These are phyloP conservation scores for Lipotes vexillifer DNA, from an alignment of 2,113 vertebrate genomes.

Conservation along the genomic window DNA sequence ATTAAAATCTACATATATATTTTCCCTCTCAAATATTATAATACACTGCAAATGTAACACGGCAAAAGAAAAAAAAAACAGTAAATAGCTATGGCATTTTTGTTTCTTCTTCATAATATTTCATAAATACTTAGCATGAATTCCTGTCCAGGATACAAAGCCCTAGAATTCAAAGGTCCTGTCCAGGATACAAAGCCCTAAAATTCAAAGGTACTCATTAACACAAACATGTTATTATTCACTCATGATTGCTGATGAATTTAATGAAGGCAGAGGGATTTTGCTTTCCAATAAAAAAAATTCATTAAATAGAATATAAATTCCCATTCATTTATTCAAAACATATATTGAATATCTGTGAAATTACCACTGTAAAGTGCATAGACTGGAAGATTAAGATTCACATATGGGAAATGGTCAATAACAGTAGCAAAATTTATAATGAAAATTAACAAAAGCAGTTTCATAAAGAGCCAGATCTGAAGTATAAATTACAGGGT, in stretches of 20 bases:
- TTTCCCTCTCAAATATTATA: background rate
- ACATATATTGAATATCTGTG: background rate
- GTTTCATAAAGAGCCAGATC: background rate
- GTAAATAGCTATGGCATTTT: background rate
- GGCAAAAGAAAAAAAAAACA: background rate
- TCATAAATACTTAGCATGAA: slow-evolving; percentile 14
- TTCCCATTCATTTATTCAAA: background rate
- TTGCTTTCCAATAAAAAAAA: background rate
- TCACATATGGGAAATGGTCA: background rate
- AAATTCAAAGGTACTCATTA: background rate
- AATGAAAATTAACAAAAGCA: background rate
- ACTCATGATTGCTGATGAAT: background rate
- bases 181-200: background rate
- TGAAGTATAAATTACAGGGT: background rate
- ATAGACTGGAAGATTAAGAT: background rate
- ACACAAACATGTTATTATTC: background rate
- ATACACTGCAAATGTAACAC: background rate
- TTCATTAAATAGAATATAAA: background rate
- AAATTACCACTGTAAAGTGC: background rate
- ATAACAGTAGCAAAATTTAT: background rate
- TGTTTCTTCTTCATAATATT: background rate
- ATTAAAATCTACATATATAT: background rate
- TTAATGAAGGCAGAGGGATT: background rate
- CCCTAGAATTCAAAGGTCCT: background rate
- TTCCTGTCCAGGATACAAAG: background rate